These are phyloP conservation scores for Agriotes lineatus DNA, from an alignment of 2,888 invertebrate species.

Conservation along the genomic window DNA sequence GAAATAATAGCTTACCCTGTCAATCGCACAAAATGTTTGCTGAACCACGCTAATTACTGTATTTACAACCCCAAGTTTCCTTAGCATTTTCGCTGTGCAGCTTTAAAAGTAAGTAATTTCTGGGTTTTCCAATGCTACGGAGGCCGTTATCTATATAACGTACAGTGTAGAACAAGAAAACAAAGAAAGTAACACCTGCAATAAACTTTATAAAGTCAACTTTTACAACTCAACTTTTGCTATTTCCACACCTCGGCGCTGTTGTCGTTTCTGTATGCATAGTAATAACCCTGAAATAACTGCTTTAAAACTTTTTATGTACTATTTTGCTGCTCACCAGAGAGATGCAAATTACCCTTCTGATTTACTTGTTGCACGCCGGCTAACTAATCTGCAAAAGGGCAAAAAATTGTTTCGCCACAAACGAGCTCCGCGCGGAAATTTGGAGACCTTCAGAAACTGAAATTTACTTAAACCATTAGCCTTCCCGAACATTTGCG, in stretches of 20 bases:
- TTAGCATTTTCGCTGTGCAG: no score
- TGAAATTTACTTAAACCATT: no score
- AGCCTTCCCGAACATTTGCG: no score
- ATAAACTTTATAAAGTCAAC: slow-evolving; percentile 30
- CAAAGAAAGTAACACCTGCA: slow-evolving; percentile 28
- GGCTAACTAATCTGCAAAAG: not conserved
- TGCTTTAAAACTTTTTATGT: slow-evolving; percentile 28
- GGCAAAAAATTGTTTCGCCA: not conserved
- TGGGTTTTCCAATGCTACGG: not conserved
- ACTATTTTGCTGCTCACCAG: slow-evolving; percentile 21
- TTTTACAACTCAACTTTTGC: slow-evolving; percentile 39
- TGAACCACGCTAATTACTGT: no score
- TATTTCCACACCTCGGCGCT: slow-evolving; percentile 34
- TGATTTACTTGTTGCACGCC: slow-evolving; percentile 22
- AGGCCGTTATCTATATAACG: not conserved
- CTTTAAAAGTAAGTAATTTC: not conserved
- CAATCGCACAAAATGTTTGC: no score
- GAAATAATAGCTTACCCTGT: not conserved
- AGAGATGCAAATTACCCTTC: slow-evolving; percentile 16
- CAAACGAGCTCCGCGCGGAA: no score
- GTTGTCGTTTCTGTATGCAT: slow-evolving; percentile 34
- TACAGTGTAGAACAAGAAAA: slow-evolving; percentile 16
- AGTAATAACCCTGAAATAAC: slow-evolving; percentile 34
- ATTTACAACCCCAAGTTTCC: no score
- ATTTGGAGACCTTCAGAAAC: no score